Percentiles rank a stretch among this genome's conserved stretches.
These are phyloP conservation scores for Numenius arquata DNA, from an alignment of 2,113 vertebrate genomes.

Conservation along the genomic window DNA sequence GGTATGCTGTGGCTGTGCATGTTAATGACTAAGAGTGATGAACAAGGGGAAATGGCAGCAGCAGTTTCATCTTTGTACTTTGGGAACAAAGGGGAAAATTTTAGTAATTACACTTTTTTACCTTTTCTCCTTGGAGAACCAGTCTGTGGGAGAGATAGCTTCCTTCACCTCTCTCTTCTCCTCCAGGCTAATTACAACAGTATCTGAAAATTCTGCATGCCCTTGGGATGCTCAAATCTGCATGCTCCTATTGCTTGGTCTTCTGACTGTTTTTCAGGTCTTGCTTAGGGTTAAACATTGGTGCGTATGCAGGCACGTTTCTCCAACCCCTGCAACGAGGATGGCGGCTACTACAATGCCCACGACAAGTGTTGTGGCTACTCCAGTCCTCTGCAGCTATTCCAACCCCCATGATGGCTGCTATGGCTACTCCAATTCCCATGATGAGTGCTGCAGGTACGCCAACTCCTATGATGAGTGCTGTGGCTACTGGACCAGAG, in stretches of 20 bases:
- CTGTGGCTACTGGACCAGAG: not conserved
- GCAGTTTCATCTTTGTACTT: not conserved
- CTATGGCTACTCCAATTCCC: no score
- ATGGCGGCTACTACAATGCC: not conserved
- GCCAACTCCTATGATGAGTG: not conserved
- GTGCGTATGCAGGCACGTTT: not conserved
- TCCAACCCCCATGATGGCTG: not conserved
- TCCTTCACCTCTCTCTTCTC: not conserved
- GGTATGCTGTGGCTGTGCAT: not conserved
- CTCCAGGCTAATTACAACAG: not conserved
- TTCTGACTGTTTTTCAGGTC: not conserved
- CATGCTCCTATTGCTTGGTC: not conserved
- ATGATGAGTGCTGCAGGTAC: not conserved
- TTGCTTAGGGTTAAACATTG: not conserved
- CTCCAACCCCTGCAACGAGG: not conserved
- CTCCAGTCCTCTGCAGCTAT: not conserved
- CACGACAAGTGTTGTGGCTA: not conserved
- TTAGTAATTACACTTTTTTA: not conserved
- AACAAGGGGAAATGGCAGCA: not conserved
- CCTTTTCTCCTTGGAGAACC: not conserved
- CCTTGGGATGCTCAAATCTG: not conserved
- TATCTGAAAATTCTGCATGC: not conserved
- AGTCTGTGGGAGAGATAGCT: not conserved
- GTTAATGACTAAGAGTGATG: not conserved
- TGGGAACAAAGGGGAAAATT: not conserved